Percentiles rank a stretch among this genome's conserved stretches.
Evolutionary conservation across 1,140 invertebrate genomes (phyloP).

Genomic region (Heliconius congener): DNA sequence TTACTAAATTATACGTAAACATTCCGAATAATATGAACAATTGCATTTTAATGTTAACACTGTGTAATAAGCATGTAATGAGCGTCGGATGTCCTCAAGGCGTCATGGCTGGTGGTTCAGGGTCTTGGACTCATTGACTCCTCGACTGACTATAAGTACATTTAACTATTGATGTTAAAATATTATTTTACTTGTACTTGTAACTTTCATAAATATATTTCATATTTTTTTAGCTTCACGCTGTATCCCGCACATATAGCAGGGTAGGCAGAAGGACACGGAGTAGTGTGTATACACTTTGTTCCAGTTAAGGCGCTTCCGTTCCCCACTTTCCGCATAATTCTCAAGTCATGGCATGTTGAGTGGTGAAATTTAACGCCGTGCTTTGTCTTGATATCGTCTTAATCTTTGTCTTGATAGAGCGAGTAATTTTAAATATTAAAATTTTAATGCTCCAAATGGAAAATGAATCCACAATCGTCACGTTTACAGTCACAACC

Average conservation of each 20-base stretch:
- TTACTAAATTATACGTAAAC: background rate
- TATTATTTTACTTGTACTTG: background rate
- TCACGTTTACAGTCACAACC: background rate
- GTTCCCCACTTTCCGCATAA: too few relatives aligned
- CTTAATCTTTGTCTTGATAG: too few relatives aligned
- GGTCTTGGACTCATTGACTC: conserved; percentile 16
- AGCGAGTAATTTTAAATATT: background rate
- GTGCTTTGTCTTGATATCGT: too few relatives aligned
- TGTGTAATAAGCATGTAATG: conserved; percentile 37
- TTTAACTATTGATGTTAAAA: conserved; percentile 15
- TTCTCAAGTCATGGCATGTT: too few relatives aligned
- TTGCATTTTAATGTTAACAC: conserved; percentile 17
- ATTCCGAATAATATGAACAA: conserved; percentile 5
- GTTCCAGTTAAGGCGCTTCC: too few relatives aligned
- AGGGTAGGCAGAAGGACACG: too few relatives aligned
- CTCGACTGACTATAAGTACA: conserved; percentile 16
- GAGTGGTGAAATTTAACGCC: too few relatives aligned
- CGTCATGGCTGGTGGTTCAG: conserved; percentile 36
- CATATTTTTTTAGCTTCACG: too few relatives aligned
- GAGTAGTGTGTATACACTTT: too few relatives aligned
- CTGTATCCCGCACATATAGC: too few relatives aligned
- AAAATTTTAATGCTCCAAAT: background rate
- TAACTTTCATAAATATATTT: too few relatives aligned
- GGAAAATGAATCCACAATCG: background rate
- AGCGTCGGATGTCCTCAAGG: conserved; percentile 63